Base-by-base conservation (phyloP, 92 coral and sea anemone genomes). In the Galaxea fascicularis region DNA sequence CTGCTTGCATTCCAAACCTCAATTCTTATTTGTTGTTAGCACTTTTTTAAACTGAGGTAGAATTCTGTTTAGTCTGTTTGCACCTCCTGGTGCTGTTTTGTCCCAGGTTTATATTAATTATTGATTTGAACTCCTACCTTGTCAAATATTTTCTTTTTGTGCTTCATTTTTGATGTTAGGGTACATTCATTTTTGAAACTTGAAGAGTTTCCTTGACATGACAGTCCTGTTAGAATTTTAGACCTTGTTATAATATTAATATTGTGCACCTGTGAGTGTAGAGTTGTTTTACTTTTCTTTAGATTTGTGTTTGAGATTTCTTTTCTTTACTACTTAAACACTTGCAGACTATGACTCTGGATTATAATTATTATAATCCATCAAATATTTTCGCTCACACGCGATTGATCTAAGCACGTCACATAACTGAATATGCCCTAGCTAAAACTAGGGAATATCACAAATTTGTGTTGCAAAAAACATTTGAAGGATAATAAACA, bases 31-130 rank as follows among this genome's bases (percentile, higher is more conserved):
- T 44, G 41, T 65, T 1, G 16, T 12, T 31, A 31, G 27, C 73
- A 31, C 73, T 0, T 67, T 31, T 35, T n/a, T 18, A 16, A 8
- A 13, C n/a, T n/a, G n/a, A 27, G 4, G n/a, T 6, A 47, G 51
- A 18, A 79, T 4, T 65, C 66, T 35, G 41, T 60, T 60, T 29
- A 60, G 9, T 45, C 35, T 52, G 17, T 30, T 41, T 27, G 10
- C 27, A 71, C 17, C 59, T 46, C 86, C 71, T 70, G 77, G 69
- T 69, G 86, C 25, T 70, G 24, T 35, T 69, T 82, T 82, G 22
- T 20, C 15, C 44, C 17, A 0, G 24, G 46, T 46, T 69, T 39
- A 22, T 29, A 82, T 82, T 6, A 57, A 82, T 82, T 56, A 82
- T 82, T 82, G 59, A 82, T 71, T 17, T 69, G 26, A 24, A 18